Conservation (phyloP, 2,113 vertebrate genomes). For the Semicossyphus pulcher region DNA sequence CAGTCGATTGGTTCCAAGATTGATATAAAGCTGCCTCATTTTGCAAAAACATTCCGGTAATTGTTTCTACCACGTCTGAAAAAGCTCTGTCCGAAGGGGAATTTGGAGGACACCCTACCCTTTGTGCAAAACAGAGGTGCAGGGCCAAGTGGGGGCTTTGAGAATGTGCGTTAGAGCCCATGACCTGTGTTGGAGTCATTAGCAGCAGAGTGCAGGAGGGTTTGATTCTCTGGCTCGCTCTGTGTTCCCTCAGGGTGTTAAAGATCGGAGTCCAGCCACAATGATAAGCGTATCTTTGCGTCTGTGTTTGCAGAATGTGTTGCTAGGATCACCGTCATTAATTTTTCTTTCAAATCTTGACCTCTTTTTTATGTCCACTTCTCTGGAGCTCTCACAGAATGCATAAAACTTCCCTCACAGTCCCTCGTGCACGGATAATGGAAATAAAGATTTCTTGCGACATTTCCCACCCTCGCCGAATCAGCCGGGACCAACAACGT, state of each 20-base stretch:
- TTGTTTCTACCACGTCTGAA: too few species aligned
- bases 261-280: constrained; percentile 10
- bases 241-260: constrained; percentile 13
- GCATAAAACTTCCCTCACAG: constrained; percentile 5
- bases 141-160: too few species aligned
- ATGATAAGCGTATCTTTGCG: constrained; percentile 28
- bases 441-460: constrained; percentile 5
- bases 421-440: constrained; percentile 24
- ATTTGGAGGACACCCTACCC: too few species aligned
- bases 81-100: too few species aligned
- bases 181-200: constrained; percentile 11
- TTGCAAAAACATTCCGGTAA: too few species aligned
- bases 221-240: constrained; percentile 16
- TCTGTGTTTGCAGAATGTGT: constrained; percentile 28
- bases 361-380: constrained; percentile 15
- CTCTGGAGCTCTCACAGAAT: constrained; percentile 19
- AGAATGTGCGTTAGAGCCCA: too few species aligned
- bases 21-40: too few species aligned
- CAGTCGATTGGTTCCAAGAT: too few species aligned
- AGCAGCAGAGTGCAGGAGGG: constrained; percentile 6
- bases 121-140: too few species aligned
- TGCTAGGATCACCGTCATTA: constrained; percentile 8
- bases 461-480: constrained; percentile 2
- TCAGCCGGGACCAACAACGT: not conserved
- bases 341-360: not conserved